These are phyloP conservation scores for Dicranocentrus wangi DNA, from an alignment of 2,888 invertebrate species.

Conservation along the genomic window DNA sequence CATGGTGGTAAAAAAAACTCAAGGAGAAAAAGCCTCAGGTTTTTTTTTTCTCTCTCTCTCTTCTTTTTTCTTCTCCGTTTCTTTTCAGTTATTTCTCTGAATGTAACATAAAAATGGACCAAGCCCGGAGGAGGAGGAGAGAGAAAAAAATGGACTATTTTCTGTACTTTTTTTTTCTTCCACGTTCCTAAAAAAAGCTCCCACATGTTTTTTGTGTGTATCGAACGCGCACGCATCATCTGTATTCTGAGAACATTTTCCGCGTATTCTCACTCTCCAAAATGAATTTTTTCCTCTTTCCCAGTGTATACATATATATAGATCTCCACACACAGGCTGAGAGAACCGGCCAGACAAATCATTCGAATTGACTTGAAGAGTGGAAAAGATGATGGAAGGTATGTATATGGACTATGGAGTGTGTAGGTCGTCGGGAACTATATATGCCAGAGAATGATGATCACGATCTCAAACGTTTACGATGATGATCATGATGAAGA, in stretches of 20 bases:
- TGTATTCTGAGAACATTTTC: constrained; percentile 4
- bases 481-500: constrained; percentile 33
- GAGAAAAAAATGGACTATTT: background rate
- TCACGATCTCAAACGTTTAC: constrained; percentile 36
- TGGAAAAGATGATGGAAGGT: background rate
- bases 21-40: constrained; percentile 28
- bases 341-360: constrained; percentile 23
- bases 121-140: background rate
- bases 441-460: constrained; percentile 25
- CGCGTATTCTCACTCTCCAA: constrained; percentile 5
- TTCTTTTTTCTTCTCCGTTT: too few relatives aligned
- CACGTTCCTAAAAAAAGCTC: background rate
- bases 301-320: too few relatives aligned
- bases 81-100: background rate
- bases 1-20: background rate
- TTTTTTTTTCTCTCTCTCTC: too few relatives aligned
- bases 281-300: constrained; percentile 13
- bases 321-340: background rate
- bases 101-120: background rate
- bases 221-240: background rate
- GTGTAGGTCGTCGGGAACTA: too few relatives aligned
- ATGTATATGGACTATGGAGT: background rate
- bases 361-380: constrained; percentile 29
- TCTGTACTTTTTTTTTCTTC: too few relatives aligned
- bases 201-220: background rate